Base-by-base conservation (phyloP, 2,797 vertebrate species). In the Crocodylus rhombifer region DNA sequence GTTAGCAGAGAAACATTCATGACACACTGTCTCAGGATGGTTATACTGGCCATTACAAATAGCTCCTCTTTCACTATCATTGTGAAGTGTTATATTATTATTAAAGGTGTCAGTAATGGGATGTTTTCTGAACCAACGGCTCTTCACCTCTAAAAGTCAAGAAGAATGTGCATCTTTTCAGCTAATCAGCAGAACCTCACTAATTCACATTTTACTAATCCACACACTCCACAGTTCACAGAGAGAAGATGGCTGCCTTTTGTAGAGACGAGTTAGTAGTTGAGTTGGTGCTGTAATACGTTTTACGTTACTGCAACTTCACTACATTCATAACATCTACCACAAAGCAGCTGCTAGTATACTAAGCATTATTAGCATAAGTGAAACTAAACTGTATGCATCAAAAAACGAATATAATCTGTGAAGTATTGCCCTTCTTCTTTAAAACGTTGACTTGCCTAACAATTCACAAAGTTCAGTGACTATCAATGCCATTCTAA, bases 21-120 rank as follows among this genome's bases (percentile, higher is more conserved):
- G 80, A 69, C 57, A 58, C 4, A 1, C 69, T 82, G 93, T 87
- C 89, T 71, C 93, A 80, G 82, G 56, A 3, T 79, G 90, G 63
- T 94, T 94, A 83, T 21, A 63, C 36, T 74, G 88, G 84, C 88
- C 92, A 90, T 93, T 86, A 95, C 89, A 93, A 95, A 93, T 81
- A 0, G 0, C 77, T 90, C 92, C 77, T 58, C 88, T 95, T 1
- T 0, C 63, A 63, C 73, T 64, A 95, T 92, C 90, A 90, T 93
- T 96, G 95, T 88, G 92, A 95, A 94, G 77, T 90, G 96, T 92
- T 97, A 93, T 86, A 95, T 96, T 85, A 92, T 95, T 96, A 96
- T 95, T 95, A 95, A 95, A 97, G 93, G 67, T 91, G 94, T 96
- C 96, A 91, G 69, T 92, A 91, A 88, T 75, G 84, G 92, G 69